Conservation (phyloP, 1,140 invertebrate species). For the Zaprionus inermis region DNA sequence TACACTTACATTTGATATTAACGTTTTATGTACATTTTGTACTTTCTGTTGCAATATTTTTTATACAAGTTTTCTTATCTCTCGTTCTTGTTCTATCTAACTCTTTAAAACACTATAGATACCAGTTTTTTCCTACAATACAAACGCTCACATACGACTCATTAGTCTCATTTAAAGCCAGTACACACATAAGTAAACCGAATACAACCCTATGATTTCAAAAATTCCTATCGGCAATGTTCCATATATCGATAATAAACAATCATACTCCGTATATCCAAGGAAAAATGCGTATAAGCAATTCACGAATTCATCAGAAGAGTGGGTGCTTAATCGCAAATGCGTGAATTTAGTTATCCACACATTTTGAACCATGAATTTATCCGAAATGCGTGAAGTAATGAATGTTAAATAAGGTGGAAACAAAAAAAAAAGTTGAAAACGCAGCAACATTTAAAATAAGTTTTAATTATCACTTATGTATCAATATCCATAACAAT, state of each 20-base stretch:
- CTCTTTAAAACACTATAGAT: not conserved
- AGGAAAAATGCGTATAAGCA: too few species aligned
- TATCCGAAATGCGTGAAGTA: too few species aligned
- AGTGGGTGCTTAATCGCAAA: too few species aligned
- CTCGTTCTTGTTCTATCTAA: not conserved
- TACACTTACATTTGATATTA: not conserved
- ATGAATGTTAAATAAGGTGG: too few species aligned
- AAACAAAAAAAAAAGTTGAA: too few species aligned
- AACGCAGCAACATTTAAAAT: too few species aligned
- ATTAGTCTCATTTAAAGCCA: not conserved
- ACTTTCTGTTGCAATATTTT: not conserved
- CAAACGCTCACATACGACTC: not conserved
- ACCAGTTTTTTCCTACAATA: not conserved
- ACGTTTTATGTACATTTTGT: not conserved
- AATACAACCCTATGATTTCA: not conserved
- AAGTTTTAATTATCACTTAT: too few species aligned
- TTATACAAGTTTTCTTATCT: not conserved
- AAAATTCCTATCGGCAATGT: not conserved
- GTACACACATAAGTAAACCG: not conserved
- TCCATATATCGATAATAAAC: not conserved
- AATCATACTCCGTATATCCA: too few species aligned
- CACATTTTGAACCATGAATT: too few species aligned
- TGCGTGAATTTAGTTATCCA: too few species aligned
- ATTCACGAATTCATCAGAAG: too few species aligned
- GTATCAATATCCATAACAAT: too few species aligned